Base-by-base conservation (phyloP, 1,140 invertebrate genomes). In the Nasonia giraulti region DNA sequence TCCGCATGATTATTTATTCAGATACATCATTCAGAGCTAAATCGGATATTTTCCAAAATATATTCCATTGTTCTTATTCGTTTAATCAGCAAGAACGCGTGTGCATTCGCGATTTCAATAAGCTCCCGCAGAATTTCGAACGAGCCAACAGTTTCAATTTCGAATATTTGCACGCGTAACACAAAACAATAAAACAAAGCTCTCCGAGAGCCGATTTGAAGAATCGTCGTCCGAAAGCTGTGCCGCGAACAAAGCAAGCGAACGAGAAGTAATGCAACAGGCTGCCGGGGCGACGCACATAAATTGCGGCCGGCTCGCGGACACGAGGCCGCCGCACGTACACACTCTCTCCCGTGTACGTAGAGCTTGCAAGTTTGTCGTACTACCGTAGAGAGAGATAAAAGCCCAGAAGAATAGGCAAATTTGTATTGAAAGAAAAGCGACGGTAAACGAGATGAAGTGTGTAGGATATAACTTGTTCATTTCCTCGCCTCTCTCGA, bases 241-340 rank as follows among this genome's bases (percentile, higher is more conserved):
- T 14, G 12, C 10, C 14, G 50, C 50, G 50, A 88, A 86, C 83
- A 83, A 27, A 85, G 79, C 85, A 47, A 66, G 77, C 62, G 80
- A 86, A 69, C 37, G 81, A 73, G 66, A 75, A 68, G 66, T 78
- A 76, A 89, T 88, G 92, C 92, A 92, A 92, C 92, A 92, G 92
- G 92, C 91, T 92, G 90, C 87, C 88, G 90, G 50, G 33, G 12
- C 89, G 89, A 91, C 90, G 89, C 88, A 90, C 90, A 90, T 91
- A 90, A 91, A 91, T 91, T 86, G 88, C 88, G 87, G 71, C 88
- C 86, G 73, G 77, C 50, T 76, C 73, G 66, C 86, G 86, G 84
- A 86, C 50, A 87, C 89, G 87, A 78, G 87, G 83, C 12, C 11
- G 69, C 69, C 11, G 69, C 69, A 33, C 69, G 69, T 73, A 12